These are phyloP conservation scores for Panzeria rudis DNA, from an alignment of 2,888 invertebrate species.

Conservation along the genomic window DNA sequence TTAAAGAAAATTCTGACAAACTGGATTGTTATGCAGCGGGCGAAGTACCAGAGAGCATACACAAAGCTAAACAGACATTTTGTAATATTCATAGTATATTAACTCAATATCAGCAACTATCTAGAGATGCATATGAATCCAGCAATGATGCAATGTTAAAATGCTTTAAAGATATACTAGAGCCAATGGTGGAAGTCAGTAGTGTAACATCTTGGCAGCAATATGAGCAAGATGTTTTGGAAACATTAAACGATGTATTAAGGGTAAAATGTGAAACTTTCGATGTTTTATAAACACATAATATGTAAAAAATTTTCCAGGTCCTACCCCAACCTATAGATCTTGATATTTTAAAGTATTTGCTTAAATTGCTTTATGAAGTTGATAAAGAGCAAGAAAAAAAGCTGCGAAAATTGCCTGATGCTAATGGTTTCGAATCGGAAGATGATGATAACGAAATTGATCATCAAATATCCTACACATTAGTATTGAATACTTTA, in stretches of 20 bases:
- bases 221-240: slow-evolving; percentile 81
- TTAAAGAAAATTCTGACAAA: slow-evolving; percentile 64
- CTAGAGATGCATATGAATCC: slow-evolving; percentile 76
- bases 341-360: slow-evolving; percentile 77
- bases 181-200: slow-evolving; percentile 79
- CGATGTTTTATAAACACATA: background rate
- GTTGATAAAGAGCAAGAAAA: slow-evolving; percentile 74
- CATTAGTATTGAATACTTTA: slow-evolving; percentile 67
- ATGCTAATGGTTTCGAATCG: slow-evolving; percentile 76
- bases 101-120: slow-evolving; percentile 79
- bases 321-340: slow-evolving; percentile 81
- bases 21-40: slow-evolving; percentile 60
- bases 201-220: slow-evolving; percentile 80
- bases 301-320: slow-evolving; percentile 69
- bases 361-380: slow-evolving; percentile 79
- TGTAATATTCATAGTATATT: slow-evolving; percentile 83
- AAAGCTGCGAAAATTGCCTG: slow-evolving; percentile 66
- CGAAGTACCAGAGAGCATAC: slow-evolving; percentile 77
- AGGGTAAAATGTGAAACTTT: slow-evolving; percentile 72
- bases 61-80: slow-evolving; percentile 82
- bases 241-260: slow-evolving; percentile 80
- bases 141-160: slow-evolving; percentile 74
- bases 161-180: slow-evolving; percentile 80
- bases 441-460: slow-evolving; percentile 75
- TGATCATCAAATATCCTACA: slow-evolving; percentile 76